These are phyloP conservation scores for Calidris pugnax DNA, from an alignment of 2,113 vertebrate genomes.

Conservation along the genomic window DNA sequence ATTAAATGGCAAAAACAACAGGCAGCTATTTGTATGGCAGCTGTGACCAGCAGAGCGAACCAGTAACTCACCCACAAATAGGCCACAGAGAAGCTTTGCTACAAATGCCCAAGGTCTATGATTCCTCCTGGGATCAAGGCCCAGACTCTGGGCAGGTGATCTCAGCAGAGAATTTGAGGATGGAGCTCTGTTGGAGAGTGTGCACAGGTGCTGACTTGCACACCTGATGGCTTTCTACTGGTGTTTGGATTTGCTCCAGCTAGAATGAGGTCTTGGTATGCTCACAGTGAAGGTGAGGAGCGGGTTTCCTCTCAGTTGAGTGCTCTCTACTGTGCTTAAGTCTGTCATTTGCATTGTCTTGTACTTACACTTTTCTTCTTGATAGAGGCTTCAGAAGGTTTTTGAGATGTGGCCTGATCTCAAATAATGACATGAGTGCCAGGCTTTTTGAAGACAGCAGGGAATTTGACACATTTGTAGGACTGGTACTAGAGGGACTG, in stretches of 20 bases:
- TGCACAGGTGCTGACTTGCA: too few species aligned
- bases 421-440: background rate
- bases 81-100: background rate
- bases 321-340: background rate
- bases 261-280: background rate
- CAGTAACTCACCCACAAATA: background rate
- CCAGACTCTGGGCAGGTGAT: background rate
- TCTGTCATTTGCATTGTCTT: background rate
- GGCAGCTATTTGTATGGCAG: background rate
- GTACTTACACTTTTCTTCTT: conserved; percentile 48
- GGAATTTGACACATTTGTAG: background rate
- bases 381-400: background rate
- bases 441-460: background rate
- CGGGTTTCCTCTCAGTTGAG: background rate
- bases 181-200: background rate
- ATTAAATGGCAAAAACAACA: background rate
- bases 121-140: background rate
- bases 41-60: background rate
- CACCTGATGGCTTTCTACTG: background rate
- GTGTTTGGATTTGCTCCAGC: background rate
- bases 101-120: background rate
- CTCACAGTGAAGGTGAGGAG: background rate
- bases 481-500: background rate
- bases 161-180: background rate
- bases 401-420: background rate